A percentile compares a stretch with the other conserved stretches of the same genome.
Conservation (phyloP, 2,797 vertebrate species). For the Antennarius maculatus region DNA sequence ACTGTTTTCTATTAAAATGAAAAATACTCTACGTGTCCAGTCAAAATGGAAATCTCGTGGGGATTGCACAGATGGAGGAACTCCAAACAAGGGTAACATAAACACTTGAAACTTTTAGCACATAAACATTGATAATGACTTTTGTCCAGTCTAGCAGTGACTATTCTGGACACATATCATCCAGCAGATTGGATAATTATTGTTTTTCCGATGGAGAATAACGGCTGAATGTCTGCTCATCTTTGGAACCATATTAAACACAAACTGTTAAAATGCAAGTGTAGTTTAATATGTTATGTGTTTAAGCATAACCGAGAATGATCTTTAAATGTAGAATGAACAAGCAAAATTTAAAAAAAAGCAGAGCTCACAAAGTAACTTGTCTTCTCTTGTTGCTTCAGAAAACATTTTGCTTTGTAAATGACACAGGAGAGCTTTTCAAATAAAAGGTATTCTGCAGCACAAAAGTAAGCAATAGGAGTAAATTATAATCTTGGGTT, state of each 20-base stretch:
- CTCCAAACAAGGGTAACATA: not conserved
- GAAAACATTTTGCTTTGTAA: not conserved
- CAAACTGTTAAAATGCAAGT: not conserved
- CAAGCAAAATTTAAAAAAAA: not conserved
- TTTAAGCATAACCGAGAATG: not conserved
- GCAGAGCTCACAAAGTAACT: not conserved
- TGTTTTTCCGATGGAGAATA: not conserved
- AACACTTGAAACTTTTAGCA: not conserved
- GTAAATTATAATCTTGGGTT: constrained; percentile 14
- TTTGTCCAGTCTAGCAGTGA: not conserved
- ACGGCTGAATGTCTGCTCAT: not conserved
- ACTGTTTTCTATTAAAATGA: too few species aligned
- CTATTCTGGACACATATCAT: too few species aligned
- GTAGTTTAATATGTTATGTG: not conserved
- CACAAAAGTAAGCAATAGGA: constrained; percentile 15
- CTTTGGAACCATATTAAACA: not conserved
- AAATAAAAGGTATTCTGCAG: constrained; percentile 10
- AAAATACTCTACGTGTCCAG: too few species aligned
- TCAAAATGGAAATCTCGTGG: too few species aligned
- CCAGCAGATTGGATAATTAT: not conserved
- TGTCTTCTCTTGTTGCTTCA: constrained; percentile 2
- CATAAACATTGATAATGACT: not conserved
- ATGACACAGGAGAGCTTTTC: constrained; percentile 21
- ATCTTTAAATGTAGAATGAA: constrained; percentile 7
- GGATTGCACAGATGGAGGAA: not conserved